Conservation (phyloP, 2,888 invertebrate genomes). For the Trichogramma dendrolimi region DNA sequence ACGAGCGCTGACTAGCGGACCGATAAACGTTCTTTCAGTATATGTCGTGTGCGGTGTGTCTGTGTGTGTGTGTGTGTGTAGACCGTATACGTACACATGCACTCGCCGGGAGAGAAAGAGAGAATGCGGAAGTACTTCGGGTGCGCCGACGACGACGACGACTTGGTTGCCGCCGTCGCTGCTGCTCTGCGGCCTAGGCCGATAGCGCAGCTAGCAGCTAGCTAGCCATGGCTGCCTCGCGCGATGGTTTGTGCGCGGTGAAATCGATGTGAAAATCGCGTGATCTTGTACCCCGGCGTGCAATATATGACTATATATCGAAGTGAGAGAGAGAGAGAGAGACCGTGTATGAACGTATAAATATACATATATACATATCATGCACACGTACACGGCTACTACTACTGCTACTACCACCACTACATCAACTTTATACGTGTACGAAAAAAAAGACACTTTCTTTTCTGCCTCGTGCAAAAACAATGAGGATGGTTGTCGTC, state of each 20-base stretch:
- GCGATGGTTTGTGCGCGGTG: constrained; percentile 22
- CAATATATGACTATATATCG: constrained; percentile 13
- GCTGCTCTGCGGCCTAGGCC: constrained; percentile 1
- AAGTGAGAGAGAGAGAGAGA: background rate
- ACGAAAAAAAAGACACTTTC: too few species aligned
- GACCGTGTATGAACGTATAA: too few species aligned
- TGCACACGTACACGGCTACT: too few species aligned
- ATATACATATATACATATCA: too few species aligned
- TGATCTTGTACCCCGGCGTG: constrained; percentile 33
- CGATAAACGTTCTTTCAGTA: constrained; percentile 29
- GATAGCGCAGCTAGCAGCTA: constrained; percentile 21
- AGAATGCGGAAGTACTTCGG: constrained; percentile 36
- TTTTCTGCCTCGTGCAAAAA: too few species aligned
- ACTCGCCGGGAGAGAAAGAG: constrained; percentile 5
- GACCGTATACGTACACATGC: background rate
- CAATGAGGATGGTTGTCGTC: too few species aligned
- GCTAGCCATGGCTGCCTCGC: too few species aligned
- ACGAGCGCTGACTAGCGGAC: constrained; percentile 35
- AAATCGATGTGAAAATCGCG: constrained; percentile 39
- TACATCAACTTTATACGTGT: too few species aligned
- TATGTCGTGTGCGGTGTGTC: too few species aligned
- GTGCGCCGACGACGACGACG: constrained; percentile 24
- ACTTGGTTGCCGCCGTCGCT: constrained; percentile 20
- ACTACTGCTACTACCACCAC: too few species aligned
- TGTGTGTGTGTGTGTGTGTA: background rate